phyloP scores from a whole-genome alignment of 2,888 invertebrate species.

The Hypomecis atomaria region DNA sequence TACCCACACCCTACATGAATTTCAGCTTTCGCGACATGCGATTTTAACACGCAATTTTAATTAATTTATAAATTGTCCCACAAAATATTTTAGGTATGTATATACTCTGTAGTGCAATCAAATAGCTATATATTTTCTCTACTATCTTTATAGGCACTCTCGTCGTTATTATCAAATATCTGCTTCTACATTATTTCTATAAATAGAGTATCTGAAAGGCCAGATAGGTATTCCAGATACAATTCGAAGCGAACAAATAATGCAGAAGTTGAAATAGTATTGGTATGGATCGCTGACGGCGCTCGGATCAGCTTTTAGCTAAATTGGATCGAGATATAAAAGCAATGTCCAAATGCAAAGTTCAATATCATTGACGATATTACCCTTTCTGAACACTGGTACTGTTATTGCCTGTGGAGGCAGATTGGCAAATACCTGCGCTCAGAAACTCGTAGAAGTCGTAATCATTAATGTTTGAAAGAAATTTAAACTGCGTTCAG shows the following conservation, averaged over 20 bases:
- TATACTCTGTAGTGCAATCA: no score
- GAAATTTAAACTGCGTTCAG: no score
- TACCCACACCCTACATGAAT: no score
- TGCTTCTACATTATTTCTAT: background rate
- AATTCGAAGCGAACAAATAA: constrained; percentile 41
- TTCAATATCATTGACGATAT: constrained; percentile 15
- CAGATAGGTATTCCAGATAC: constrained; percentile 5
- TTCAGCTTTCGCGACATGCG: no score
- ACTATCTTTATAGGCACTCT: no score
- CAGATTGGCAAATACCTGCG: background rate
- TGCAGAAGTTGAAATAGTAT: constrained; percentile 47
- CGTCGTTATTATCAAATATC: no score
- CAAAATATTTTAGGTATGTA: no score
- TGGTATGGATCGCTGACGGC: constrained; percentile 44
- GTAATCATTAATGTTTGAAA: no score
- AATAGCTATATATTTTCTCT: no score
- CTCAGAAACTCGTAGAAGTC: background rate
- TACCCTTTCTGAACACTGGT: constrained; percentile 3
- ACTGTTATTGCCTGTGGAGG: background rate
- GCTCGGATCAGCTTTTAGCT: constrained; percentile 62
- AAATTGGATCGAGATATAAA: constrained; percentile 56
- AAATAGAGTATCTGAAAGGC: background rate
- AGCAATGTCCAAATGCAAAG: constrained; percentile 26
- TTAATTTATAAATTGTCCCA: no score
- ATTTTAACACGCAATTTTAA: no score